These are phyloP conservation scores for Pomatostomus ruficeps DNA, from an alignment of 2,113 vertebrate species.

Conservation along the genomic window DNA sequence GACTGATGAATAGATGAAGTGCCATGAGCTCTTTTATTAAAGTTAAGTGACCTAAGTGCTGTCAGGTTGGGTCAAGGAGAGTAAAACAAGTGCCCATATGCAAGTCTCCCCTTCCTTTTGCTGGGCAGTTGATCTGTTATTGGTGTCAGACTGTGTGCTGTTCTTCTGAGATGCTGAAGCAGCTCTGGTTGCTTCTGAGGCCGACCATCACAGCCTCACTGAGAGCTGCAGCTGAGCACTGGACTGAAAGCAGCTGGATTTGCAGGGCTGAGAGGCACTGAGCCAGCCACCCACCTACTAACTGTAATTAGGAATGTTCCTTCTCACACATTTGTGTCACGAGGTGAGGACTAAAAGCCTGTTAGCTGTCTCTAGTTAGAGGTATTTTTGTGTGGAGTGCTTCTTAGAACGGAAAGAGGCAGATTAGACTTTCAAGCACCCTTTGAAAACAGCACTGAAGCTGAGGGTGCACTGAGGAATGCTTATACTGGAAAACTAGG, in stretches of 20 bases:
- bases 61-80: neutral
- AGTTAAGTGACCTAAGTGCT: neutral
- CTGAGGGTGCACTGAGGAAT: neutral
- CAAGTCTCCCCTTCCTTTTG: neutral
- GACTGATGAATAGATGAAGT: neutral
- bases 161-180: neutral
- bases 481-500: slow-evolving; percentile 2
- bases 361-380: neutral
- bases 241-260: neutral
- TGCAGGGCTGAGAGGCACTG: neutral
- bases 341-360: neutral
- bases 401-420: slow-evolving; percentile 26
- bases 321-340: neutral
- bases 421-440: slow-evolving; percentile 14
- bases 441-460: neutral
- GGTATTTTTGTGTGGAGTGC: slow-evolving; percentile 21
- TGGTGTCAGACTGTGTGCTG: neutral
- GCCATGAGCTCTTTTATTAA: neutral
- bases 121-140: neutral
- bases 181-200: neutral
- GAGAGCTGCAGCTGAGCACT: neutral
- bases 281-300: neutral
- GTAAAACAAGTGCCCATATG: neutral
- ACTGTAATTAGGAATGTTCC: neutral
- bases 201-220: neutral